These are phyloP conservation scores for Tipula vernalis DNA, from an alignment of 2,888 invertebrate genomes.

Conservation along the genomic window DNA sequence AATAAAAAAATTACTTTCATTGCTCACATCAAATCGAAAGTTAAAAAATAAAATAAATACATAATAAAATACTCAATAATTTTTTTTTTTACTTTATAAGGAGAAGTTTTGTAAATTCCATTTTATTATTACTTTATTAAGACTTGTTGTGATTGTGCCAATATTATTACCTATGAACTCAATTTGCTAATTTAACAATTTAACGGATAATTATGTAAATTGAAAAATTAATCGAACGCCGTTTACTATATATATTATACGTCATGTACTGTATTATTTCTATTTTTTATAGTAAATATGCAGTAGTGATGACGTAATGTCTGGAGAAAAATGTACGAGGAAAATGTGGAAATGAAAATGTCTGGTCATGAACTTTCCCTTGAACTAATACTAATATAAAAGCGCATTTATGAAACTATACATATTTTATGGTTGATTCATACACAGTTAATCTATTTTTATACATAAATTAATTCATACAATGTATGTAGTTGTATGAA, in stretches of 20 bases:
- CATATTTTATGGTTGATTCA: not conserved
- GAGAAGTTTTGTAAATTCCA: not conserved
- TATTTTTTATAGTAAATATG: not conserved
- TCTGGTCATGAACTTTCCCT: not conserved
- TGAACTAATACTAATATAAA: not conserved
- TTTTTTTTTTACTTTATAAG: not conserved
- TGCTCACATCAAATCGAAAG: not conserved
- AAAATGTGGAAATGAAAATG: not conserved
- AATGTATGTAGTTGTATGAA: not conserved
- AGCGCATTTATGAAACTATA: not conserved
- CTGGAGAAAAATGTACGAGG: not conserved
- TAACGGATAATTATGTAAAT: not conserved
- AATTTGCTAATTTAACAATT: not conserved
- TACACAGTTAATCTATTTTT: not conserved
- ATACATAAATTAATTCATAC: not conserved
- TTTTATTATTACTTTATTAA: not conserved
- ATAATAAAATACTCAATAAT: not conserved
- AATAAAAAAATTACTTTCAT: not conserved
- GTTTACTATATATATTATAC: not conserved
- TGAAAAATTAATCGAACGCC: not conserved
- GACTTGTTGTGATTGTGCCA: not conserved
- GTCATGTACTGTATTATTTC: not conserved
- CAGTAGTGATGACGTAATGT: not conserved
- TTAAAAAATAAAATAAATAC: not conserved
- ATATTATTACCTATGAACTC: not conserved